A percentile compares a stretch with the other conserved stretches of the same genome.
These are phyloP conservation scores for Erythrolamprus reginae DNA, from an alignment of 2,113 vertebrate genomes.

Conservation along the genomic window DNA sequence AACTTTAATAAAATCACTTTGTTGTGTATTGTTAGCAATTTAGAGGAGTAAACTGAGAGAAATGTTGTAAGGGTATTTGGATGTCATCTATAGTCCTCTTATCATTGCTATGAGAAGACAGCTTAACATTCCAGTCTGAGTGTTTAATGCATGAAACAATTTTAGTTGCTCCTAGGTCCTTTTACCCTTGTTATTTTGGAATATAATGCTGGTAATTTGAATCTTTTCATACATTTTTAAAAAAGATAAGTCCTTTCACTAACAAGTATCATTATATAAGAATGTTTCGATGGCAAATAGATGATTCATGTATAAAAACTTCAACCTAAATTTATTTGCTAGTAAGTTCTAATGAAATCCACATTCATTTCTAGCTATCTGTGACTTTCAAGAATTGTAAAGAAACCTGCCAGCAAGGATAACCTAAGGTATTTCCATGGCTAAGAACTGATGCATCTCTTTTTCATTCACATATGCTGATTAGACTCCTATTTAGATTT, in stretches of 20 bases:
- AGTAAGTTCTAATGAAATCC: neutral
- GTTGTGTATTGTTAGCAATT: constrained; percentile 30
- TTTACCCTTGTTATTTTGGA: constrained; percentile 38
- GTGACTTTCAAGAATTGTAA: neutral
- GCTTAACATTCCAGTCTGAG: constrained; percentile 61
- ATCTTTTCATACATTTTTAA: constrained; percentile 57
- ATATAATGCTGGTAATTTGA: constrained; percentile 47
- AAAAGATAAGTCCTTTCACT: constrained; percentile 52
- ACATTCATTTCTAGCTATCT: neutral
- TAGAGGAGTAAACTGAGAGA: constrained; percentile 54
- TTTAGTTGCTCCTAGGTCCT: constrained; percentile 57
- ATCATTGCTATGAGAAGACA: constrained; percentile 58
- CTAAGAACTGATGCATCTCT: neutral
- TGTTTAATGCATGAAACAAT: constrained; percentile 58
- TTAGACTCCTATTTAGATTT: neutral
- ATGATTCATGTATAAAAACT: neutral
- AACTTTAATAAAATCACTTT: constrained; percentile 28
- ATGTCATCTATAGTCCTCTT: constrained; percentile 48
- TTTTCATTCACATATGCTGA: neutral
- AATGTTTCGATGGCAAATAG: neutral
- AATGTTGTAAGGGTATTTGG: constrained; percentile 53
- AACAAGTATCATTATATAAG: constrained; percentile 16
- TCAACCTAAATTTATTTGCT: neutral
- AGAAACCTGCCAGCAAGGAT: neutral
- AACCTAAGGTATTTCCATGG: neutral